A percentile compares a stretch with the other conserved stretches of the same genome.
These are phyloP conservation scores for Timema cristinae DNA, from an alignment of 2,888 invertebrate genomes.

Conservation along the genomic window DNA sequence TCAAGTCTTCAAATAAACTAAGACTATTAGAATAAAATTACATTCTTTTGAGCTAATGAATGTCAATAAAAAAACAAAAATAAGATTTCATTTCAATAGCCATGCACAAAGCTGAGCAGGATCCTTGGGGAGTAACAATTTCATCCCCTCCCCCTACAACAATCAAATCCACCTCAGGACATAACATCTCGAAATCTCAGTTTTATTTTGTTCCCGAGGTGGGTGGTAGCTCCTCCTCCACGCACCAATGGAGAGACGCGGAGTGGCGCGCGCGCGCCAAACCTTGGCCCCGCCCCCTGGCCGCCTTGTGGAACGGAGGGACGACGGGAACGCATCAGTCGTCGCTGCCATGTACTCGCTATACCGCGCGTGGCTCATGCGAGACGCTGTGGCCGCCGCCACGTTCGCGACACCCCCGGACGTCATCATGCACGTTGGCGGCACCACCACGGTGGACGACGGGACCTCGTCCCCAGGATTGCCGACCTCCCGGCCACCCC, in stretches of 20 bases:
- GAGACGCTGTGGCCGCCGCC: conserved; percentile 34
- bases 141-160: no score
- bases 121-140: no score
- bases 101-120: no score
- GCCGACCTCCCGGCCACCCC: conserved; percentile 22
- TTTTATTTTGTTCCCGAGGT: conserved; percentile 26
- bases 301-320: conserved; percentile 9
- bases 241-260: background rate
- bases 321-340: conserved; percentile 13
- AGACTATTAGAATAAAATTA: no score
- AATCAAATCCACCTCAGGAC: no score
- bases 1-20: no score
- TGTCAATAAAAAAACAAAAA: no score
- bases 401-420: conserved; percentile 53
- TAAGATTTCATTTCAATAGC: no score
- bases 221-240: conserved; percentile 24
- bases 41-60: no score
- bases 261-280: conserved; percentile 19
- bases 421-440: conserved; percentile 59
- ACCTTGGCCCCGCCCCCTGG: conserved; percentile 17
- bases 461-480: background rate
- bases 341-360: conserved; percentile 44
- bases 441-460: conserved; percentile 1
- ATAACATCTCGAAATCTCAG: no score
- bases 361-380: conserved; percentile 47